A percentile compares a stretch with the other conserved stretches of the same genome.
Evolutionary conservation across 1,140 invertebrate genomes (phyloP).

Genomic region (Metopolophium dirhodum): DNA sequence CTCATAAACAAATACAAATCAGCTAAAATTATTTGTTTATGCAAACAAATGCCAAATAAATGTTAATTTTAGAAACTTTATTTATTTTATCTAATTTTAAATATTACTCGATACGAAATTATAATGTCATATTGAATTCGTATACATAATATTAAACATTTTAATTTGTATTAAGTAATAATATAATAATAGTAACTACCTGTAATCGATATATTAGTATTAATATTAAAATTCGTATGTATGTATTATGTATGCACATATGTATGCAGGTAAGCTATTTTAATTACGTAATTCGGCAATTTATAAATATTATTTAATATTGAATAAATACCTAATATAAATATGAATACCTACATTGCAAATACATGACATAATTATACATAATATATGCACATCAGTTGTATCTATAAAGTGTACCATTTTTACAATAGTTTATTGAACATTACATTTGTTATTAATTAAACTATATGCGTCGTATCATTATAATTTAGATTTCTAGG

Average conservation of each 20-base stretch:
- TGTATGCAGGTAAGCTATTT: no score
- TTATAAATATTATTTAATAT: no score
- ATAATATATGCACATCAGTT: not conserved
- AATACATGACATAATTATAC: not conserved
- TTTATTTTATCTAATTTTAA: not conserved
- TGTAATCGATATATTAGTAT: no score
- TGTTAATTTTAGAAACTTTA: not conserved
- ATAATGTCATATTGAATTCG: not conserved
- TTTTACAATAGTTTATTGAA: not conserved
- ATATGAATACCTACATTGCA: not conserved
- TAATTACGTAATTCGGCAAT: no score
- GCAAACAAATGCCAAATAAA: slow-evolving; percentile 7
- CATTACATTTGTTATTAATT: not conserved
- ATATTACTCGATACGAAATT: not conserved
- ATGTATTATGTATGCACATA: no score
- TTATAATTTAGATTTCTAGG: not conserved
- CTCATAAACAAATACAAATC: not conserved
- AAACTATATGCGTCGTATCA: not conserved
- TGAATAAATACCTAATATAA: no score
- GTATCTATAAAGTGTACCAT: not conserved
- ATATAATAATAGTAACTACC: no score
- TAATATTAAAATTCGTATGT: no score
- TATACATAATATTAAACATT: not conserved
- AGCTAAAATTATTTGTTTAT: not conserved
- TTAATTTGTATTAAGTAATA: not conserved